These are phyloP conservation scores for Melangyna quadrimaculata DNA, from an alignment of 2,888 invertebrate genomes.

Conservation along the genomic window DNA sequence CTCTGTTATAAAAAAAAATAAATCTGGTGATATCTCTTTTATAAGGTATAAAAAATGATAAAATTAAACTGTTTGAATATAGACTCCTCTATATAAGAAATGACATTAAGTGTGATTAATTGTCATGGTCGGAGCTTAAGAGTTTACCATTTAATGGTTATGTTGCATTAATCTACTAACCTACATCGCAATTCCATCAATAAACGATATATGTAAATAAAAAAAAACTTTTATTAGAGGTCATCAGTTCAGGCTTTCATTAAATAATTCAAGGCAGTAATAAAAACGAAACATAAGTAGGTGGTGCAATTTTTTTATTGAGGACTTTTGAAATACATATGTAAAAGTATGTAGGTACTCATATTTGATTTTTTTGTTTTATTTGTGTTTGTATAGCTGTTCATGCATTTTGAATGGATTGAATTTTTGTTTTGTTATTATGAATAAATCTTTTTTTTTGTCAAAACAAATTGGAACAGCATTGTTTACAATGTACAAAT, in stretches of 20 bases:
- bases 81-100: not conserved
- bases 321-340: not conserved
- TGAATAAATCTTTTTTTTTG: not conserved
- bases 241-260: not conserved
- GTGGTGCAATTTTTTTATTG: not conserved
- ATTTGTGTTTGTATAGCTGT: not conserved
- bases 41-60: not conserved
- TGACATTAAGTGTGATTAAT: conserved; percentile 22
- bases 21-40: not conserved
- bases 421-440: not conserved
- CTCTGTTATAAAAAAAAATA: not conserved
- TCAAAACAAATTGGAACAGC: not conserved
- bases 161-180: conserved; percentile 26
- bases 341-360: not conserved
- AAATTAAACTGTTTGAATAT: not conserved
- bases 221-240: not conserved
- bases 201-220: not conserved
- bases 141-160: not conserved
- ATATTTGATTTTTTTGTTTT: not conserved
- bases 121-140: conserved; percentile 5
- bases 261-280: not conserved
- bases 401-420: not conserved
- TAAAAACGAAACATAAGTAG: not conserved
- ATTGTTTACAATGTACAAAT: not conserved
- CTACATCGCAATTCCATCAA: not conserved